Base-by-base conservation (phyloP, 1,140 invertebrate species). In the Wasmannia auropunctata region DNA sequence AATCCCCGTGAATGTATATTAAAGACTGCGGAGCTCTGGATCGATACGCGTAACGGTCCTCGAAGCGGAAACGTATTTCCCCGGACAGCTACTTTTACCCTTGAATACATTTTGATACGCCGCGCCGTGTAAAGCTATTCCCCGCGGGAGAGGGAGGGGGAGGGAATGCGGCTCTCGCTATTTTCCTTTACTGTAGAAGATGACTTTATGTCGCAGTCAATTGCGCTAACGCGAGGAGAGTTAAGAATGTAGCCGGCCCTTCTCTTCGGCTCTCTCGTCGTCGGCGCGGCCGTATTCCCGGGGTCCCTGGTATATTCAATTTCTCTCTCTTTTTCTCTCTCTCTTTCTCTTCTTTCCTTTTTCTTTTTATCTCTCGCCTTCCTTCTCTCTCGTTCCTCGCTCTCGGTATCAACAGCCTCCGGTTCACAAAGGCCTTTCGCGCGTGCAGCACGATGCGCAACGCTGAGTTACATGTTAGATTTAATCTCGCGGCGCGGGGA, bases 241-340 rank as follows among this genome's bases (percentile, higher is more conserved):
- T 51, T 54, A 51, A 67, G 62, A 69, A 80, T 37, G 28, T 67
- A 43, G 31, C 1, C 43, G 31, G 28, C 43, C 19, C 28, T 54
- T 80, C 62, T 54, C 58, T 16, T 34, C 22, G 28, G 14, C 46
- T 49, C 34, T 14, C 67, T 72, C 31, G 5, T 14, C 16, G 8
- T 22, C 11, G 28, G 31, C 19, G 7, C 25, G 56, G 56, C 25
- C 19, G 37, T 43, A 31, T 40, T 31, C 75, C 40, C 25, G 56
- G 56, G 58, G 56, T 79, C 77, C 77, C 31, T 54, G 63, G 46
- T 69, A 40, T 54, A 69, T 80, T 67, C 62, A 67, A 69, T 80
- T 67, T 80, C 43, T 65, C 31, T 37, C 58, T 31, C 10, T 77
- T 63, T 77, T 28, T 63, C 28, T 34, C 60, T 34, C 11, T 63